Base-by-base conservation (phyloP, 2,113 vertebrate species). In the Thalassoma bifasciatum region DNA sequence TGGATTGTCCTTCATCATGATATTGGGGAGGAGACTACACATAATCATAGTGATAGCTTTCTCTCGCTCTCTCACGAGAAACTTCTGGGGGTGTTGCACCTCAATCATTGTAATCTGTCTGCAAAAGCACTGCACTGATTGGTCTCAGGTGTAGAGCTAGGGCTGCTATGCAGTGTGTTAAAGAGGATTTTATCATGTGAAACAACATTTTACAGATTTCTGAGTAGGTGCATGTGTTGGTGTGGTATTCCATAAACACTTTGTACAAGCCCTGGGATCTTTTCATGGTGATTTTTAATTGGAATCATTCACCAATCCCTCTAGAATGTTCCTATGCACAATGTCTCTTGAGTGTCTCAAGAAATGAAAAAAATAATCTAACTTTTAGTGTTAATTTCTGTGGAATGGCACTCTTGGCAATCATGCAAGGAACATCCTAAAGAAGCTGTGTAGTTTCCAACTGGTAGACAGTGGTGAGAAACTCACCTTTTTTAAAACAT, bases 71-170 rank as follows among this genome's bases (percentile, higher is more conserved):
- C 49, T 21, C 50, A 79, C 40, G 12, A 56, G 62, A 79, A 49
- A 56, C 0, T 3, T 58, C 34, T 30, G 23, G 6, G 30, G 14
- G 19, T 14, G 49, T 42, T 63, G 56, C 46, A 73, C 37, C 37
- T 81, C 44, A 75, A 19, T 88, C 26, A 65, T 40, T 60, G 16
- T 37, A 76, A 60, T 72, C 26, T 42, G 42, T 61, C 44, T 34
- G 17, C 57, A 19, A 46, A 52, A 66, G 79, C 12, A 44, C 17
- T 37, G 72, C 42, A 65, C 50, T 67, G 59, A 72, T 23, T 56
- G 61, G 40, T 42, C 30, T 53, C 51, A 61, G 17, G 19, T 52
- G 57, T 21, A 19, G 13, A 37, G 17, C 44, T 21, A 16, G 1
- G 14, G 14, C 44, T 22, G 19, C 12, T 23, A 19, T 42, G 46